Evolutionary conservation across 2,888 invertebrate genomes (phyloP).

Genomic region (Frankliniella fusca): DNA sequence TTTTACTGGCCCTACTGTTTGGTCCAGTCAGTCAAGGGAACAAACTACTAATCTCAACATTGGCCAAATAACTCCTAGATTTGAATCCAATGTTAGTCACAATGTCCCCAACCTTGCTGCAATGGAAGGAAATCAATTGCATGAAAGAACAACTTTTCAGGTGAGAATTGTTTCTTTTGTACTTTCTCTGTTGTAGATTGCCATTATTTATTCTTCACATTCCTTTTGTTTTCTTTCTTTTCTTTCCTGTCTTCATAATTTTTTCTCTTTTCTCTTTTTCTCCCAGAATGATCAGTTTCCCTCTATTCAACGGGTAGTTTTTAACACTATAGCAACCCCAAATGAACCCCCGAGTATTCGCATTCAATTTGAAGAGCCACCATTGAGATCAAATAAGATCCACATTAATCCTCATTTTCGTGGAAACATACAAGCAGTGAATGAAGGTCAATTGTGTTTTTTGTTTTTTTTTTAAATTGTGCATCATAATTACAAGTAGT

Average conservation of each 20-base stretch:
- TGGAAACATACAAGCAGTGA: neutral
- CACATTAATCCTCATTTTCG: conserved; percentile 7
- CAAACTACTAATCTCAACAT: neutral
- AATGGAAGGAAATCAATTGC: neutral
- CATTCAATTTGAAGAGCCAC: neutral
- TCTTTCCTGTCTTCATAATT: neutral
- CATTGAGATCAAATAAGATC: neutral
- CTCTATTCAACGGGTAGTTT: neutral
- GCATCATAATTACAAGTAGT: no score
- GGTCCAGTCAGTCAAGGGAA: neutral
- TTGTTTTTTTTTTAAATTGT: no score
- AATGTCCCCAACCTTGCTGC: neutral
- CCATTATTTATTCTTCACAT: neutral
- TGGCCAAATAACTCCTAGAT: neutral
- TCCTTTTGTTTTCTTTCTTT: neutral
- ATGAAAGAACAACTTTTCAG: neutral
- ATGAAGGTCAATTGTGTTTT: neutral
- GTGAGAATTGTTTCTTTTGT: neutral
- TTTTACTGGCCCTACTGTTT: neutral
- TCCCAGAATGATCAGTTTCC: neutral
- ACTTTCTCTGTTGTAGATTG: neutral
- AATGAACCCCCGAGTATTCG: neutral
- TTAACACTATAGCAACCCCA: neutral
- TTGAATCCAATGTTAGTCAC: neutral
- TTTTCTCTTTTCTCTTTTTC: neutral